phyloP scores from a whole-genome alignment of 2,888 invertebrate species.

The Drymonia ruficornis region DNA sequence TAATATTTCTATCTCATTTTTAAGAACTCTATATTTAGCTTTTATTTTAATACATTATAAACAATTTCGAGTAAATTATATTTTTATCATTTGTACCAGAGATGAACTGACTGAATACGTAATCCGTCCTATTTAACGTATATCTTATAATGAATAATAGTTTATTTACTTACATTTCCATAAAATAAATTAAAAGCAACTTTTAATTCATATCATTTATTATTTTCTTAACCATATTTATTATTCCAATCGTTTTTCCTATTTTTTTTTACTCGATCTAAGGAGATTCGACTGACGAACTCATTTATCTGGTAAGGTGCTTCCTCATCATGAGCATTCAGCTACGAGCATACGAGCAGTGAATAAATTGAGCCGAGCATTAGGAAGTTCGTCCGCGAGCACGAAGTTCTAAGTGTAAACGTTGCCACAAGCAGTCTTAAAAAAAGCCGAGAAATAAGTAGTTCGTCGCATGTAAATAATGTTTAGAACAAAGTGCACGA shows the following conservation, averaged over 20 bases:
- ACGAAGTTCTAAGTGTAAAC: too few species aligned
- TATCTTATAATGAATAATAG: neutral
- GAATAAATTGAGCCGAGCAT: too few species aligned
- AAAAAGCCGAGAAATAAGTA: too few species aligned
- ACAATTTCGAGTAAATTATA: neutral
- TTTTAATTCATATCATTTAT: conserved; percentile 80
- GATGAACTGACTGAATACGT: too few species aligned
- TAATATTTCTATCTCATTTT: conserved; percentile 8
- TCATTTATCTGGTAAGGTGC: conserved; percentile 65
- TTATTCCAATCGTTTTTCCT: conserved; percentile 82
- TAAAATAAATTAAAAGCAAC: conserved; percentile 34
- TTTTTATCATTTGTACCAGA: too few species aligned
- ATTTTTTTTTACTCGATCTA: conserved; percentile 81
- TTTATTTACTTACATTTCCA: neutral
- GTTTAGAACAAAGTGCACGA: too few species aligned
- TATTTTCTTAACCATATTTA: conserved; percentile 84
- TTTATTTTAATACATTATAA: neutral
- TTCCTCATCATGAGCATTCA: too few species aligned
- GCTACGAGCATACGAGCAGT: too few species aligned
- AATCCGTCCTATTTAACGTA: neutral
- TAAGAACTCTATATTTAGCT: neutral
- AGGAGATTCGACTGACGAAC: conserved; percentile 80
- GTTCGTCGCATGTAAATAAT: too few species aligned
- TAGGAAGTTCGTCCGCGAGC: too few species aligned
- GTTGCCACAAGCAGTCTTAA: too few species aligned